phyloP scores from a whole-genome alignment of 2,113 vertebrate genomes.

The Myrmecophaga tridactyla region DNA sequence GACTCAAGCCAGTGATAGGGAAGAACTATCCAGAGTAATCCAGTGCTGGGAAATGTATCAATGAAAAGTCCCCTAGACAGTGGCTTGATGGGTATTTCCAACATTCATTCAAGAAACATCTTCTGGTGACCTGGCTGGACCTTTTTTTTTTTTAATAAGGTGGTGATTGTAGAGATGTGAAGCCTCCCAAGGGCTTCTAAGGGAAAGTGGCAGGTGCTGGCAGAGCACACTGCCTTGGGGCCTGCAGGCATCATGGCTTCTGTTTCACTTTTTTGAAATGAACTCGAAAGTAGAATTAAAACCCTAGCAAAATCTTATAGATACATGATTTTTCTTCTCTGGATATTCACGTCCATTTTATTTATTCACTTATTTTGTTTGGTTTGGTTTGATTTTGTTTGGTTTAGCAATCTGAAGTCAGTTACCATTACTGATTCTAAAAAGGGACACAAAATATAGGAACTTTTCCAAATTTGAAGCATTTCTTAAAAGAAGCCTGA shows the following conservation, averaged over 20 bases:
- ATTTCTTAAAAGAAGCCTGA: constrained; percentile 37
- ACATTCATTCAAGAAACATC: background rate
- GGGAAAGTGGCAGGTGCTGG: background rate
- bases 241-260: background rate
- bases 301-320: background rate
- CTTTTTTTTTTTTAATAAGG: background rate
- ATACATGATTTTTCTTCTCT: background rate
- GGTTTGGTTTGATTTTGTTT: background rate
- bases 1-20: background rate
- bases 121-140: background rate
- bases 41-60: background rate
- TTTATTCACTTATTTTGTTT: constrained; percentile 15
- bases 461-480: constrained; percentile 39
- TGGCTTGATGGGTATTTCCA: background rate
- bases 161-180: background rate
- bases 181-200: background rate
- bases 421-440: constrained; percentile 36
- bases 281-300: constrained; percentile 32
- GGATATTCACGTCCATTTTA: background rate
- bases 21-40: background rate
- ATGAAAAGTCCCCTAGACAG: background rate
- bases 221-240: background rate
- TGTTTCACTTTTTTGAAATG: background rate
- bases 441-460: background rate
- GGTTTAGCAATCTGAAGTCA: background rate